phyloP scores from a whole-genome alignment of 2,797 vertebrate genomes.

The Manis pentadactyla region DNA sequence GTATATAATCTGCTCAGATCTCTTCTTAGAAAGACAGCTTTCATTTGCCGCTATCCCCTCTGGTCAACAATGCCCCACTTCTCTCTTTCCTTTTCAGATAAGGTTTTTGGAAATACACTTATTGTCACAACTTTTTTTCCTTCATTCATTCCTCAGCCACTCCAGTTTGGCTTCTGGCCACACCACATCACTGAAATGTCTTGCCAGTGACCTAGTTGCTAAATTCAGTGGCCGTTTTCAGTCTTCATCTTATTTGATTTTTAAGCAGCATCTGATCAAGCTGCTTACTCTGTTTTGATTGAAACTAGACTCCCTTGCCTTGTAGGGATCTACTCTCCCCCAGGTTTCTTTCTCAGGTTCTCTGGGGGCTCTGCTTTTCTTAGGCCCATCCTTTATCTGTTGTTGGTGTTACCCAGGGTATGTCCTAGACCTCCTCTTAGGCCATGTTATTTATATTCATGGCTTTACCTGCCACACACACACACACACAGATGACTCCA shows the following conservation, averaged over 20 bases:
- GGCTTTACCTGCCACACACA: background rate
- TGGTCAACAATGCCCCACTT: background rate
- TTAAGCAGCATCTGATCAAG: background rate
- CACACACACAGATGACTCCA: background rate
- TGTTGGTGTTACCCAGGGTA: background rate
- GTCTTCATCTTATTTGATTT: constrained; percentile 17
- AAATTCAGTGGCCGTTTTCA: constrained; percentile 45
- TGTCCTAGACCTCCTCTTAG: background rate
- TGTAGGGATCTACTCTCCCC: background rate
- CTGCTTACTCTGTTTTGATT: background rate
- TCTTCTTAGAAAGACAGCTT: constrained; percentile 31
- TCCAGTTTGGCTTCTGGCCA: constrained; percentile 38
- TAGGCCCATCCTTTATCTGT: background rate
- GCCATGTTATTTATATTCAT: background rate
- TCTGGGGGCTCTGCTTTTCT: background rate
- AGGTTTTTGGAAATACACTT: background rate
- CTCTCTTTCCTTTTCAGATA: background rate
- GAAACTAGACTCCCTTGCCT: background rate
- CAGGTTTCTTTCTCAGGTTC: background rate
- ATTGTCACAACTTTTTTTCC: background rate
- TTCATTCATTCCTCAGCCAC: background rate
- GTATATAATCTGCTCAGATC: background rate
- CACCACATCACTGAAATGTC: background rate
- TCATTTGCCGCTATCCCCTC: background rate
- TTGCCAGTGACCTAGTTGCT: constrained; percentile 65